phyloP scores from a whole-genome alignment of 2,797 vertebrate species.

The Rhinoraja longicauda region DNA sequence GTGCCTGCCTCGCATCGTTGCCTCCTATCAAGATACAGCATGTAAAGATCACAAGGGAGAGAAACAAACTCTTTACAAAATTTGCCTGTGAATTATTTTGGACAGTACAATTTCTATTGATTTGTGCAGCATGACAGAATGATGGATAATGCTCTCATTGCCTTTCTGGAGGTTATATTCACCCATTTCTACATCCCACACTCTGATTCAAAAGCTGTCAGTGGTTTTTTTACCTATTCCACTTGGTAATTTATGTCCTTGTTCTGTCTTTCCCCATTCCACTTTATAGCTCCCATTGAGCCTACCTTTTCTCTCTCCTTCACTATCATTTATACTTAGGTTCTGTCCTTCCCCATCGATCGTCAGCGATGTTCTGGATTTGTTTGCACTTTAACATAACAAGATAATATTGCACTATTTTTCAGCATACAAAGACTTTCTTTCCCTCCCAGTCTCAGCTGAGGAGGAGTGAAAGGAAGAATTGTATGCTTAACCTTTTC shows the following conservation, averaged over 20 bases:
- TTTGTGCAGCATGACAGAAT: conserved; percentile 44
- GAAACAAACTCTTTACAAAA: neutral
- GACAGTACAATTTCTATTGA: conserved; percentile 28
- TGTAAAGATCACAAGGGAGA: neutral
- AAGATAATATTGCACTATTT: neutral
- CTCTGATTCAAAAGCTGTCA: conserved; percentile 2
- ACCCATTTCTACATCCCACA: conserved; percentile 31
- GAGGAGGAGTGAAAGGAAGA: neutral
- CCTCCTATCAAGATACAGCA: no score
- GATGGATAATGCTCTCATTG: conserved; percentile 46
- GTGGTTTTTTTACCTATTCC: neutral
- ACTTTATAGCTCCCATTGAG: neutral
- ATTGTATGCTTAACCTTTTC: neutral
- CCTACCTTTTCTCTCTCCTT: neutral
- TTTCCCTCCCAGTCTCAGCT: neutral
- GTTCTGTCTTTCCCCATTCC: neutral
- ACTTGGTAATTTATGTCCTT: conserved; percentile 15
- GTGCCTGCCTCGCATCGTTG: neutral
- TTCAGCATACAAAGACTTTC: neutral
- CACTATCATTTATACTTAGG: neutral
- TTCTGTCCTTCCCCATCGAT: neutral
- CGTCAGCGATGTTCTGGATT: neutral
- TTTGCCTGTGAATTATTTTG: neutral
- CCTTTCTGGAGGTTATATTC: conserved; percentile 48
- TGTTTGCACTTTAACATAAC: neutral